Evolutionary conservation across 2,113 vertebrate genomes (phyloP).

Genomic region (Rhinolophus sinicus): DNA sequence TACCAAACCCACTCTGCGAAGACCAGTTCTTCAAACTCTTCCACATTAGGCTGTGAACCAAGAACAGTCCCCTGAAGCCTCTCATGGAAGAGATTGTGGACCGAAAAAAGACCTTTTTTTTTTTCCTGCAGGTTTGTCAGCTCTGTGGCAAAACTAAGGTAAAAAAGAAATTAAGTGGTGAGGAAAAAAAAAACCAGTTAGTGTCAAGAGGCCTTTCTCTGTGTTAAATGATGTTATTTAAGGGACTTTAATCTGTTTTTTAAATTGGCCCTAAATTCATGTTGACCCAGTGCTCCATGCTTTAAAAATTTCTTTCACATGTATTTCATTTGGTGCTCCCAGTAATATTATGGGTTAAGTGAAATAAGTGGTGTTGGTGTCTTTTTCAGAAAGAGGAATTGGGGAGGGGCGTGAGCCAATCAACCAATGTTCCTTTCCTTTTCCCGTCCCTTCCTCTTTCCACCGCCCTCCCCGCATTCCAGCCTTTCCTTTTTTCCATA

Average conservation of each 20-base stretch:
- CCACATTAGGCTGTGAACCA: background rate
- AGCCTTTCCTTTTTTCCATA: background rate
- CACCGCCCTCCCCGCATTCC: rapidly evolving
- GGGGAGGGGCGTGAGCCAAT: background rate
- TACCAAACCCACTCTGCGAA: background rate
- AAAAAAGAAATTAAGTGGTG: background rate
- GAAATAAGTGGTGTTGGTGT: background rate
- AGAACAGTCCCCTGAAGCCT: background rate
- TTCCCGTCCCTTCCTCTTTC: too few relatives aligned
- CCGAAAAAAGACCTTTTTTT: background rate
- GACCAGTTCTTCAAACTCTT: background rate
- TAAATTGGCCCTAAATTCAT: background rate
- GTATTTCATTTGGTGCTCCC: background rate
- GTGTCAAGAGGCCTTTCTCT: background rate
- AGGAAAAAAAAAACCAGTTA: background rate
- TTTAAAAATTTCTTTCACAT: background rate
- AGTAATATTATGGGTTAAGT: background rate
- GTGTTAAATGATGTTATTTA: background rate
- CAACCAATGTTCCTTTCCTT: background rate
- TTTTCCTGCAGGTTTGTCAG: background rate
- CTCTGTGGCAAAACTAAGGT: background rate
- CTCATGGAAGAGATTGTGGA: background rate
- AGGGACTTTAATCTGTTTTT: background rate
- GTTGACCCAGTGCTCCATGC: background rate
- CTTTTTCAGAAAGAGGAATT: background rate